Evolutionary conservation across 2,113 vertebrate genomes (phyloP).

Genomic region (Leptobrachium ailaonicum): DNA sequence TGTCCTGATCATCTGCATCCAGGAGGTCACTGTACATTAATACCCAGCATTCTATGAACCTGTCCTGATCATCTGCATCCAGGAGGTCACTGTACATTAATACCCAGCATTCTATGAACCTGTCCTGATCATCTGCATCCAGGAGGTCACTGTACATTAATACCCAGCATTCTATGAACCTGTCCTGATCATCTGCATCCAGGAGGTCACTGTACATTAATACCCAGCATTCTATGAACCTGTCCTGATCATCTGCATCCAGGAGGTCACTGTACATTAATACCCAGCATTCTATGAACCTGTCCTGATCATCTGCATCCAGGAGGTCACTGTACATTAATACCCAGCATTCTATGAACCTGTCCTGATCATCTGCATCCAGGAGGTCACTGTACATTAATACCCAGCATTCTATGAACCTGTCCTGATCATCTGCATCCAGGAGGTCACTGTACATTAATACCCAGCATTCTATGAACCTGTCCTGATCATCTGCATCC

Average conservation of each 20-base stretch:
- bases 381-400: background rate
- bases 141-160: background rate
- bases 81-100: background rate
- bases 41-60: background rate
- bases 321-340: background rate
- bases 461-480: background rate
- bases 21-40: background rate
- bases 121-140: conserved; percentile 1
- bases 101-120: background rate
- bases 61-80: too few species aligned
- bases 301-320: background rate
- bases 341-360: background rate
- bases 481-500: background rate
- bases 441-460: background rate
- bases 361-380: too few species aligned
- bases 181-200: background rate
- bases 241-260: too few species aligned
- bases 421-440: conserved; percentile 1
- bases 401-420: background rate
- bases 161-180: background rate
- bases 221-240: too few species aligned
- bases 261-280: background rate
- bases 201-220: conserved; percentile 7
- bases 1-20: background rate
- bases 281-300: background rate